These are phyloP conservation scores for Lepidurus couesii DNA, from an alignment of 1,140 invertebrate genomes.

Conservation along the genomic window DNA sequence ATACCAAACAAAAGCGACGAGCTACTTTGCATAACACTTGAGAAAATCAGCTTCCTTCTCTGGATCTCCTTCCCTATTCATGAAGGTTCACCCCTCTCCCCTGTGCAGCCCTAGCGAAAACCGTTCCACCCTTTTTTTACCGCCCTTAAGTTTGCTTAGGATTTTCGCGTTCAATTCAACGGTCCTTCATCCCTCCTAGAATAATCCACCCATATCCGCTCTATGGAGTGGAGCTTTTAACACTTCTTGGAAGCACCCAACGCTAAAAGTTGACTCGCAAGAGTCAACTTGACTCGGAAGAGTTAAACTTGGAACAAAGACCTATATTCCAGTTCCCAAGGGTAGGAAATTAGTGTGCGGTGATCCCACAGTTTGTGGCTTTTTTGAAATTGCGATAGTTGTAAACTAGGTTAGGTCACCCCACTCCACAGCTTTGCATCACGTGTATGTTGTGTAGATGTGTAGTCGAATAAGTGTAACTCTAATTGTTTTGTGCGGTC, in stretches of 20 bases:
- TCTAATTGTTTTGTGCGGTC: neutral
- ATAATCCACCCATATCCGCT: neutral
- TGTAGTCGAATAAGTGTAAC: neutral
- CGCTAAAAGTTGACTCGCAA: neutral
- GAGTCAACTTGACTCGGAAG: neutral
- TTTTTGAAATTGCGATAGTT: neutral
- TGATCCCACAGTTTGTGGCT: neutral
- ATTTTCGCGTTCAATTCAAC: neutral
- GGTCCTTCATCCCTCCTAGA: neutral
- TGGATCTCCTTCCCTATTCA: neutral
- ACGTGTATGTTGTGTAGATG: neutral
- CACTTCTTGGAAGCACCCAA: neutral
- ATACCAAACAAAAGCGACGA: neutral
- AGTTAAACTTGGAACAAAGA: neutral
- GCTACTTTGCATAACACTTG: constrained; percentile 9
- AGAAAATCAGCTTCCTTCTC: neutral
- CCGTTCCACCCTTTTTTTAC: neutral
- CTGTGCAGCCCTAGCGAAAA: neutral
- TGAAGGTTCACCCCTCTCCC: neutral
- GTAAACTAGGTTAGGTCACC: constrained; percentile 10
- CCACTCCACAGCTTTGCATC: neutral
- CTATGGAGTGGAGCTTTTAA: neutral
- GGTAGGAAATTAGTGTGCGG: neutral
- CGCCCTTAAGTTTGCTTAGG: neutral
- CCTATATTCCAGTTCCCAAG: neutral